Conservation (phyloP, 2,888 invertebrate species). For the Scaeva pyrastri region DNA sequence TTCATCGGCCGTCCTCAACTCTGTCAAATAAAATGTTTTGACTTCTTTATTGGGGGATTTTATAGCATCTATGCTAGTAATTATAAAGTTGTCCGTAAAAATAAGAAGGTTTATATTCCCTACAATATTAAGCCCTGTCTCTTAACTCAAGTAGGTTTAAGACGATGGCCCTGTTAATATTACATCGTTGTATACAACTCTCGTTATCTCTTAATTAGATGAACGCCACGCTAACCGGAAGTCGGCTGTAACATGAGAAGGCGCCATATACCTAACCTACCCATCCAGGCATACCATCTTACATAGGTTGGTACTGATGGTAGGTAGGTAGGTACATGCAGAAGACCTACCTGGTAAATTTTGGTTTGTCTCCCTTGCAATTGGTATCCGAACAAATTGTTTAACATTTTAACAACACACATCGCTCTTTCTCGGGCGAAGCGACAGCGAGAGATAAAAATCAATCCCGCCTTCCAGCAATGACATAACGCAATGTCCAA, state of each 20-base stretch:
- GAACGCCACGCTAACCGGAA: constrained; percentile 65
- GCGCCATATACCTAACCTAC: constrained; percentile 41
- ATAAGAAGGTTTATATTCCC: background rate
- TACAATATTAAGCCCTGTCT: background rate
- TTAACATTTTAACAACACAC: constrained; percentile 60
- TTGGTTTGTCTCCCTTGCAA: constrained; percentile 43
- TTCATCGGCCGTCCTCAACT: background rate
- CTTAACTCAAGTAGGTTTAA: constrained; percentile 6
- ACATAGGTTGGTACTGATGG: no score
- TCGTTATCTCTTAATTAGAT: constrained; percentile 71
- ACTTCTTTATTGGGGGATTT: constrained; percentile 7
- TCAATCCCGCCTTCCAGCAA: constrained; percentile 67
- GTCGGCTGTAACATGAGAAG: constrained; percentile 58
- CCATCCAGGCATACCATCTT: constrained; percentile 17
- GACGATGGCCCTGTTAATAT: constrained; percentile 57
- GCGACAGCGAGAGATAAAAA: constrained; percentile 47
- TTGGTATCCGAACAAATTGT: constrained; percentile 68
- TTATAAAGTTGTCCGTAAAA: constrained; percentile 1
- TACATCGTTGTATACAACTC: constrained; percentile 59
- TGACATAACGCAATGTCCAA: constrained; percentile 70
- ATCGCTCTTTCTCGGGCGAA: background rate
- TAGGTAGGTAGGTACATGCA: background rate
- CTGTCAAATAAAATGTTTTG: background rate
- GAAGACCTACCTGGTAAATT: constrained; percentile 51
- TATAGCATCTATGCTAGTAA: background rate